A percentile compares a stretch with the other conserved stretches of the same genome.
phyloP scores from a whole-genome alignment of 2,888 invertebrate species.

The Leptogaster cylindrica region DNA sequence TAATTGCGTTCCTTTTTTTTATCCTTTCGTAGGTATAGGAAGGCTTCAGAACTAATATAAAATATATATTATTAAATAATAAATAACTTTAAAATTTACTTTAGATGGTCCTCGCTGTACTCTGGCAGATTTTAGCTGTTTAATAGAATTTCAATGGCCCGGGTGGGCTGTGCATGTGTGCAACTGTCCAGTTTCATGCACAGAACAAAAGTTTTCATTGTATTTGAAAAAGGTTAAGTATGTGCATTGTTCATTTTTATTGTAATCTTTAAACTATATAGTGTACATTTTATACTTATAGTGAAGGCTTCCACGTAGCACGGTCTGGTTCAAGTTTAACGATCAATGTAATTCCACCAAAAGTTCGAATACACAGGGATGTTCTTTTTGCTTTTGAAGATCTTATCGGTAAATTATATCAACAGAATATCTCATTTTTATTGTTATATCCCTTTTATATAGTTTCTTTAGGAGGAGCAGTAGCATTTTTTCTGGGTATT shows the following conservation, averaged over 20 bases:
- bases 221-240: conserved; percentile 56
- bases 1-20: conserved; percentile 67
- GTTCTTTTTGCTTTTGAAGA: conserved; percentile 67
- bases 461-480: conserved; percentile 66
- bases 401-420: conserved; percentile 62
- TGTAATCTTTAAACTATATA: too few species aligned
- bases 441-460: conserved; percentile 48
- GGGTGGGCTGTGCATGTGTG: conserved; percentile 58
- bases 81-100: background rate
- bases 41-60: background rate
- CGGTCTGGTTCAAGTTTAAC: conserved; percentile 55
- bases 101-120: conserved; percentile 55
- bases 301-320: conserved; percentile 36
- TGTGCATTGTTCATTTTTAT: background rate
- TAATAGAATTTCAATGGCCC: conserved; percentile 59
- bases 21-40: conserved; percentile 56
- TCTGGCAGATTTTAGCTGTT: conserved; percentile 57
- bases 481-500: conserved; percentile 64
- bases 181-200: conserved; percentile 56
- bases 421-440: background rate
- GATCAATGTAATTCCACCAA: conserved; percentile 65
- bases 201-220: conserved; percentile 54
- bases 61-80: background rate
- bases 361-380: conserved; percentile 65
- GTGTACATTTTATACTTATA: background rate